These are phyloP conservation scores for Brenthis hecate DNA, from an alignment of 2,888 invertebrate genomes.

Conservation along the genomic window DNA sequence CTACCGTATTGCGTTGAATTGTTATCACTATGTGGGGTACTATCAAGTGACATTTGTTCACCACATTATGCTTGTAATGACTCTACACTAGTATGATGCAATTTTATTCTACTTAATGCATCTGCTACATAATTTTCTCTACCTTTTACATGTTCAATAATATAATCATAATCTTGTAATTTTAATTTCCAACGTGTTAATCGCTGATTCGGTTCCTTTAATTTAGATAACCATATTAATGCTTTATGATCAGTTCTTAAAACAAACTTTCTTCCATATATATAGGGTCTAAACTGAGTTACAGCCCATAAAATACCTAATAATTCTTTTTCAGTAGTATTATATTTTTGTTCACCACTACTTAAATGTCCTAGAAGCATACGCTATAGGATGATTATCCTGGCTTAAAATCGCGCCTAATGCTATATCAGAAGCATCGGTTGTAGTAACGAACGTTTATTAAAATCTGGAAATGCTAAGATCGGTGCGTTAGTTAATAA, in stretches of 20 bases:
- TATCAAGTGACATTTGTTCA: neutral
- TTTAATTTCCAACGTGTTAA: conserved; percentile 36
- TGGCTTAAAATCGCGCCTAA: too few species aligned
- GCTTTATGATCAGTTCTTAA: conserved; percentile 35
- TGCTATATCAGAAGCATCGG: too few species aligned
- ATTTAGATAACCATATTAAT: conserved; percentile 33
- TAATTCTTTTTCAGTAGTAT: too few species aligned
- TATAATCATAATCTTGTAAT: conserved; percentile 36
- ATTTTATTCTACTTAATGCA: conserved; percentile 23
- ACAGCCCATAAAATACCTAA: conserved; percentile 45
- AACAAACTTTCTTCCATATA: conserved; percentile 34
- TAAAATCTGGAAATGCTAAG: too few species aligned
- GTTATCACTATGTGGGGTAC: neutral
- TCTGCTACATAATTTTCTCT: conserved; percentile 30
- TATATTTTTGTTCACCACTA: too few species aligned
- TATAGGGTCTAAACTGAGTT: conserved; percentile 37
- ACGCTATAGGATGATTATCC: too few species aligned
- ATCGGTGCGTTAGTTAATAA: too few species aligned
- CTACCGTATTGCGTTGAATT: neutral
- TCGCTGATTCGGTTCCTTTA: conserved; percentile 36
- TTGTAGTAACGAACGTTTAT: too few species aligned
- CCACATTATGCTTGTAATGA: conserved; percentile 19
- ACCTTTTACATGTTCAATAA: conserved; percentile 24
- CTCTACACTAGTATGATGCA: conserved; percentile 3
- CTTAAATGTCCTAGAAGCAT: conserved; percentile 15